A percentile compares a stretch with the other conserved stretches of the same genome.
Evolutionary conservation across 1,140 invertebrate species (phyloP).

Genomic region (Trinorchestia longiramus): DNA sequence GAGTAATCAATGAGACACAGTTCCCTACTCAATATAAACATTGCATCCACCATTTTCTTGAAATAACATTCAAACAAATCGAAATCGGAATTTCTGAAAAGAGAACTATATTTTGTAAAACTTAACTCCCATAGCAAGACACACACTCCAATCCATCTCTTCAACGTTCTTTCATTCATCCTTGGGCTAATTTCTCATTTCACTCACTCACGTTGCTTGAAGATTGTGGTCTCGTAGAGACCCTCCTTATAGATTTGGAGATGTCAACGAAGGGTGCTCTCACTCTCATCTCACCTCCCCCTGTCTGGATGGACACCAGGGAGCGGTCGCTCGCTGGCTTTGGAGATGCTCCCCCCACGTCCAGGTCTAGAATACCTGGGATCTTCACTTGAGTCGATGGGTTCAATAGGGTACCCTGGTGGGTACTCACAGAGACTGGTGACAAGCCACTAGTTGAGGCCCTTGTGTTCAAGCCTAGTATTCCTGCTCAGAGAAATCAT

Average conservation of each 20-base stretch:
- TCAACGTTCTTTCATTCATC: neutral
- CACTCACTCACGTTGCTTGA: slow-evolving; percentile 11
- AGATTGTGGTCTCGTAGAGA: neutral
- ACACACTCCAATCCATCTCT: neutral
- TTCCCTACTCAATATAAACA: neutral
- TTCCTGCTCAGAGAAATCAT: neutral
- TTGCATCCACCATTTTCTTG: neutral
- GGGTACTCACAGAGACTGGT: neutral
- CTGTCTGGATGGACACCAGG: slow-evolving; percentile 7
- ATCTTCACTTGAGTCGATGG: slow-evolving; percentile 11
- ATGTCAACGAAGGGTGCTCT: neutral
- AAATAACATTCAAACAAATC: neutral
- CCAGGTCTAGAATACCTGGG: slow-evolving; percentile 11
- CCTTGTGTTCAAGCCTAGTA: neutral
- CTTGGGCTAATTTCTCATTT: neutral
- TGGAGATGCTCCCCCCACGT: neutral
- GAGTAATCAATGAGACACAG: neutral
- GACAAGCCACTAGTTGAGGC: neutral
- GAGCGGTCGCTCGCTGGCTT: neutral
- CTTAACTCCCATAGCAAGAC: neutral
- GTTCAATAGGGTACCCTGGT: neutral
- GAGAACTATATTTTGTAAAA: neutral
- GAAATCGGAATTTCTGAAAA: neutral
- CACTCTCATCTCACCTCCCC: slow-evolving; percentile 2
- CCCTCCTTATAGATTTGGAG: neutral